Base-by-base conservation (phyloP, 2,113 vertebrate species). In the Dipodomys spectabilis region DNA sequence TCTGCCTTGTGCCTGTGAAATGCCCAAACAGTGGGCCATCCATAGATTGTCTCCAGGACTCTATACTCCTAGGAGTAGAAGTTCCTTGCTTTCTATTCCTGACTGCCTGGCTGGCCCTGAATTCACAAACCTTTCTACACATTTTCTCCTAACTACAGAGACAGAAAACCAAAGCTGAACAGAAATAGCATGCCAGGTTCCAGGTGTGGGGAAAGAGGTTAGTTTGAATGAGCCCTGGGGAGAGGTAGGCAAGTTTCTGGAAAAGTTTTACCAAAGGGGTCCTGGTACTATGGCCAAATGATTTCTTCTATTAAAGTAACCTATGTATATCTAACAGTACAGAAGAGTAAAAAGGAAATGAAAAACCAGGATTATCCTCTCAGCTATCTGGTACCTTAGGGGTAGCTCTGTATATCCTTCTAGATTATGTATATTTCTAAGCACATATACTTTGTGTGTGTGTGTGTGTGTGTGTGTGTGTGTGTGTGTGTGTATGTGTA, bases 281-380 rank as follows among this genome's bases (percentile, higher is more conserved):
- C 83, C 83, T 49, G 72, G 80, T 57, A 80, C 35, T 65, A 64
- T 0, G 57, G 44, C 19, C 71, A 57, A 68, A 11, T 53, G 74
- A 93, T 32, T 28, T 73, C 67, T 88, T 83, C 72, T 84, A n/a
- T 30, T 71, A 49, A 75, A 82, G 57, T 75, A 23, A 82, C 44
- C 69, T n/a, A 68, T 0, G 22, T 44, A 68, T 12, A 44, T 71
- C 44, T 87, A 83, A 72, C 6, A 82, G 32, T 18, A 72, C 32
- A 71, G 30, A 84, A 67, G 16, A 81, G 12, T 69, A 53, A 79
- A 32, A 74, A 77, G 39, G 84, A 35, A 90, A 75, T n/a, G 89
- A 25, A 35, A 65, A 89, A 72, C 35, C 7, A 44, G 28, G n/a
- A 35, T 3, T 64, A 53, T 39, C n/a, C 57, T 53, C 67, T 44